Base-by-base conservation (phyloP, 2,113 vertebrate genomes). In the Lepidothrix coronata region DNA sequence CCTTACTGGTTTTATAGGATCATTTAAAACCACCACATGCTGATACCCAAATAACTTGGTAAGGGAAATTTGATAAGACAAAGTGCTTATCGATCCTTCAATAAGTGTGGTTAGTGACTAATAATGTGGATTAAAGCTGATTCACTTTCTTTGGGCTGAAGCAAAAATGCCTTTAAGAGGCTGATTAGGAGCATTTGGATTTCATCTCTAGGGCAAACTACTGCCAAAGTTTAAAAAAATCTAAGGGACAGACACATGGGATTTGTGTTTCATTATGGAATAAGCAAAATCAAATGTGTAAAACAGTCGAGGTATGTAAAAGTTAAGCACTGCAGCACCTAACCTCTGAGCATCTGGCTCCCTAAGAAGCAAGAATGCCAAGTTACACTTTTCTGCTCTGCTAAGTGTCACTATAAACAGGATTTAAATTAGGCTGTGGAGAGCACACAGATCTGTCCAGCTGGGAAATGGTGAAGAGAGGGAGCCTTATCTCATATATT, bases 61-160 rank as follows among this genome's bases (percentile, higher is more conserved):
- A 91, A 71, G 43, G 33, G 35, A 55, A 89, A 80, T 71, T 52
- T 13, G 35, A 78, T 89, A 48, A 92, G 43, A 83, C 24, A 75
- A 58, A 92, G 23, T 57, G 12, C 30, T 91, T 93, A 31, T 21
- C 19, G 61, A 17, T n/a, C 35, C 58, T 86, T 90, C 67, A 46
- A 3, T 87, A 86, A 51, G 13, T 51, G 10, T 57, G 54, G 52
- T 54, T 78, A 48, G 35, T 89, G 55, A 91, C 52, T 81, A 87
- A 92, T 62, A 77, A 35, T 89, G 85, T 93, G 89, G 46, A 95
- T 87, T 92, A 75, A 79, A 89, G 37, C 27, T 63, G 33, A 41
- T 84, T 87, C 78, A 67, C 48, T 89, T 84, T 95, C 68, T 82
- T 78, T 89, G 52, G 55, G n/a, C 35, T 75, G 31, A 61, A 71